Evolutionary conservation across 2,797 vertebrate genomes (phyloP), one percentile per base, ranked within the genome.

Genomic region (Tarsius wallacei): DNA sequence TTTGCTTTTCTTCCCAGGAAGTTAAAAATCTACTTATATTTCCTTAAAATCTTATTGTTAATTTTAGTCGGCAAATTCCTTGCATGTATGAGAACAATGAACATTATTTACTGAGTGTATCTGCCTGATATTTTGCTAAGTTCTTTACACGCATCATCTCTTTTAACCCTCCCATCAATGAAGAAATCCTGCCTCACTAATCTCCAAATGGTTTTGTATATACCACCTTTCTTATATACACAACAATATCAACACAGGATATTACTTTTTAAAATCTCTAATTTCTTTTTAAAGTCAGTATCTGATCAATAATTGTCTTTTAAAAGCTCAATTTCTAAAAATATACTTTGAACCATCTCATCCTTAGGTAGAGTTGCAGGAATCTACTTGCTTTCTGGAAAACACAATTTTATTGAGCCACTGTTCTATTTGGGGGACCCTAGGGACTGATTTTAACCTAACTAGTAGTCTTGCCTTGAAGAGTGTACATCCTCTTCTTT

Each of bases 271-370:
- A 51, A 82, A 82, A 89, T 86, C 51, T 59, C 66, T 87, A 42
- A 42, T 42, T 42, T 42, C 42, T 42, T 42, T 42, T 66, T 55
- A 31, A 90, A 26, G 51, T 77, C 77, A 90, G 42, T 87, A 90
- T 55, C 61, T 88, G 82, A 96, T 81, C 80, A 84, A 70, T 57
- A 70, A 36, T 63, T 92, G 55, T 83, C 22, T 26, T 26, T 57
- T 88, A 81, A 91, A 93, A 97, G 61, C 47, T 84, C n/a, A 51
- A 12, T 61, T 85, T 94, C 88, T 95, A 94, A 93, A 90, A 92
- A 78, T 87, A 51, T 3, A 82, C 68, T 90, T 73, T 63, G 31
- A 76, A 80, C 1, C 15, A 36, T 21, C 47, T 86, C n/a, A 71
- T 86, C 36, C 26, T 81, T 59, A 80, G 78, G 22, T 1, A 90